Evolutionary conservation across 1,140 invertebrate genomes (phyloP).

Genomic region (Brachionus sp.): DNA sequence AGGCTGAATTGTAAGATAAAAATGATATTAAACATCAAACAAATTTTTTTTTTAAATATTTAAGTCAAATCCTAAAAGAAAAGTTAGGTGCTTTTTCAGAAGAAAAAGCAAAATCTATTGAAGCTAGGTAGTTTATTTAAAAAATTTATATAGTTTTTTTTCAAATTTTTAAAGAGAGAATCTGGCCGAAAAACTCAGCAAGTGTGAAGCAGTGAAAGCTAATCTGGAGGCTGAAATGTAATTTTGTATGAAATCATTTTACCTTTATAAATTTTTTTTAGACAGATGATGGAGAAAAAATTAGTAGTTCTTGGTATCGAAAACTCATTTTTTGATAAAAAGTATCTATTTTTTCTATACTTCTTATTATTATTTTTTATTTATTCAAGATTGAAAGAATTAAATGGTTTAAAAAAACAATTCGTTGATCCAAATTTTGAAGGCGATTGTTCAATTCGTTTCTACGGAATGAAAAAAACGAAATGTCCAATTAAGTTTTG

Average conservation of each 20-base stretch:
- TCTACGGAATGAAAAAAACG: background rate
- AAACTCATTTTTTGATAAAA: background rate
- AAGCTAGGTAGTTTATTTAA: background rate
- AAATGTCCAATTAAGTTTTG: background rate
- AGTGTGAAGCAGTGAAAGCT: background rate
- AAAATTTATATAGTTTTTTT: background rate
- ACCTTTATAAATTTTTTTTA: too few species aligned
- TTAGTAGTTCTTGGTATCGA: background rate
- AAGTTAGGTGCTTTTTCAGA: too few species aligned
- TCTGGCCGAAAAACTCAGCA: background rate
- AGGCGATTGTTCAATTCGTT: background rate
- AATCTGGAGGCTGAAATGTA: background rate
- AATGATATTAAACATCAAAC: too few species aligned
- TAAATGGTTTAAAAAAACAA: background rate
- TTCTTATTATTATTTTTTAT: background rate
- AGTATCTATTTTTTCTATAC: background rate
- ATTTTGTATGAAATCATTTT: background rate
- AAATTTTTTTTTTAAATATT: too few species aligned
- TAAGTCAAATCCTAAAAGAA: too few species aligned
- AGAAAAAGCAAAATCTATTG: background rate
- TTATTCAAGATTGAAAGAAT: background rate
- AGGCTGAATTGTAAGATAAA: too few species aligned
- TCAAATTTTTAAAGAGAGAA: background rate
- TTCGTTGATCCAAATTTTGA: background rate
- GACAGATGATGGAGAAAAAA: too few species aligned